Evolutionary conservation across 2,888 invertebrate genomes (phyloP).

Genomic region (Amorpha juglandis): DNA sequence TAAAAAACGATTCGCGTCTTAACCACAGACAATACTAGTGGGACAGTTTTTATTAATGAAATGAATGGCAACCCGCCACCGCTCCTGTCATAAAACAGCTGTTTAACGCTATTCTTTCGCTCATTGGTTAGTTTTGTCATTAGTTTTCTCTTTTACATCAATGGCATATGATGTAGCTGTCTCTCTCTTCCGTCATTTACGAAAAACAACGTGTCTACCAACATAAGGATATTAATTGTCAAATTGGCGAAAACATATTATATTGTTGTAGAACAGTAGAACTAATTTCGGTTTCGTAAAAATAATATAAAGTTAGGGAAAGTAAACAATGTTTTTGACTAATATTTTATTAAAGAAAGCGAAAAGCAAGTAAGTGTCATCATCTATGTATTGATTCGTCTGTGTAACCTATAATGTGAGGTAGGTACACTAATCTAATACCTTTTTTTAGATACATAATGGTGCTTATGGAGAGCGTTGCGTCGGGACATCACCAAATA

Average conservation of each 20-base stretch:
- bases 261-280: neutral
- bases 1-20: neutral
- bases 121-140: neutral
- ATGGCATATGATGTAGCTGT: neutral
- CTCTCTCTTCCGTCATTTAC: neutral
- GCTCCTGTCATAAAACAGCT: slow-evolving; percentile 4
- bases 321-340: slow-evolving; percentile 86
- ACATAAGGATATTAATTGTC: neutral
- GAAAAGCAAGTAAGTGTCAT: slow-evolving; percentile 89
- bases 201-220: slow-evolving; percentile 5
- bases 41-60: too few species aligned
- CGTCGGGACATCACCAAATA: slow-evolving; percentile 89
- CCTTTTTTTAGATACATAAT: slow-evolving; percentile 85
- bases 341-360: slow-evolving; percentile 88
- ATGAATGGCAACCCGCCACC: neutral
- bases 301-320: neutral
- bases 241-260: neutral
- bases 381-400: neutral
- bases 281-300: neutral
- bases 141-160: neutral
- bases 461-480: slow-evolving; percentile 91
- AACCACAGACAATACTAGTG: neutral
- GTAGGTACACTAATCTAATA: neutral
- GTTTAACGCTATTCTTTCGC: neutral
- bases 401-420: neutral